phyloP scores from a whole-genome alignment of 2,888 invertebrate genomes.

The Eristalinus aeneus region DNA sequence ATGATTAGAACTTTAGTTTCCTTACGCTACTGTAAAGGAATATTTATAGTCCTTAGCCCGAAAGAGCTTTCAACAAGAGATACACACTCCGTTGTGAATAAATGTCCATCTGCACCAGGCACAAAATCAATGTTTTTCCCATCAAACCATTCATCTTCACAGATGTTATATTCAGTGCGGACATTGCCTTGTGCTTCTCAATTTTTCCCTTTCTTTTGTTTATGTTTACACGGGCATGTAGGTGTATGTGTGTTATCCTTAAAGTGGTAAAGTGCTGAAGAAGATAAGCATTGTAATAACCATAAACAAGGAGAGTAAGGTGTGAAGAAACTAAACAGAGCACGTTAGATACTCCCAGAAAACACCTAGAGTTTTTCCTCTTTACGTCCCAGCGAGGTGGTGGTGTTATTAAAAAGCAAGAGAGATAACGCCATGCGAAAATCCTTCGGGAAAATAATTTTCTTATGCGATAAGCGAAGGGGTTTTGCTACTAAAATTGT shows the following conservation, averaged over 20 bases:
- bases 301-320: conserved; percentile 53
- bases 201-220: neutral
- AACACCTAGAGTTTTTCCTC: conserved; percentile 46
- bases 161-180: neutral
- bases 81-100: no score
- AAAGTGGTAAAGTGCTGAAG: conserved; percentile 45
- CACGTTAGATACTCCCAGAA: conserved; percentile 21
- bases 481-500: neutral
- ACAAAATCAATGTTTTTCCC: neutral
- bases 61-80: no score
- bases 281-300: conserved; percentile 52
- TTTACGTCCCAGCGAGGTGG: conserved; percentile 27
- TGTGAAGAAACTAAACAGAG: conserved; percentile 46
- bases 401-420: conserved; percentile 45
- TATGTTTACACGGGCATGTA: neutral
- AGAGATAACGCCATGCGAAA: conserved; percentile 43
- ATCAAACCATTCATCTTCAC: neutral
- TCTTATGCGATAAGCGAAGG: conserved; percentile 30
- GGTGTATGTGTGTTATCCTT: conserved; percentile 17
- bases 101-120: neutral
- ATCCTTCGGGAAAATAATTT: conserved; percentile 46
- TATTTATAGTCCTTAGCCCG: no score
- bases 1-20: no score
- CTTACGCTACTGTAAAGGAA: no score
- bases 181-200: neutral